Evolutionary conservation across 1,140 invertebrate species (phyloP), one percentile per base, ranked within the genome.

Genomic region (Eriocheir sinensis): DNA sequence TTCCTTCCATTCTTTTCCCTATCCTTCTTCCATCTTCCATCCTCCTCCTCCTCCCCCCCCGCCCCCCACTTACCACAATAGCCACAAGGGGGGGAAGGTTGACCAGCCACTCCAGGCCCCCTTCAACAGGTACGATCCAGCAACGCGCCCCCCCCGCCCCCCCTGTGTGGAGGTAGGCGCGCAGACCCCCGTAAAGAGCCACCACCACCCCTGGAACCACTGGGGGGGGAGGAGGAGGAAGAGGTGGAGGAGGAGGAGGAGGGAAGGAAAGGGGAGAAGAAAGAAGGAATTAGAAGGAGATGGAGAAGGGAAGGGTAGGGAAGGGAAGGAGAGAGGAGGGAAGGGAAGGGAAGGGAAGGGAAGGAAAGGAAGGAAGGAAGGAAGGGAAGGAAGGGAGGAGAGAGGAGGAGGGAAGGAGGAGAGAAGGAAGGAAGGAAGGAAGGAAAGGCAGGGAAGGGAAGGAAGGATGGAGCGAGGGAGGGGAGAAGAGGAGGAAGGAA

Each of bases 1-100:
- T n/a, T n/a, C n/a, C n/a, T n/a, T n/a, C n/a, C n/a, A n/a, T n/a
- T n/a, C n/a, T n/a, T n/a, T n/a, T n/a, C n/a, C n/a, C n/a, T n/a
- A n/a, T n/a, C n/a, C 21, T 85, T 36, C 32, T 86, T 3, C 36
- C 27, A 6, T 40, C n/a, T 27, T 34, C 41, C 27, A 32, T 86
- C 12, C 97, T 21, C 9, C 21, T 12, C 48, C 48, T 12, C 48
- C 48, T 12, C 21, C 21, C 21, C 48, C 48, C 21, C 48, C 48
- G 48, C 48, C 21, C 8, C 48, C 12, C 12, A 53, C 48, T 97
- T 96, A 97, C 97, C 91, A 97, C 80, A 60, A 97, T 96, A 96
- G 97, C 97, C 38, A 97, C 89, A 0, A 97, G 95, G 95, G 97
- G 97, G 2, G 97, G 97, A 9, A 96, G 96, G 95, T 97, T 97